Evolutionary conservation across 1,140 invertebrate species (phyloP).

Genomic region (Trissolcus basalis): DNA sequence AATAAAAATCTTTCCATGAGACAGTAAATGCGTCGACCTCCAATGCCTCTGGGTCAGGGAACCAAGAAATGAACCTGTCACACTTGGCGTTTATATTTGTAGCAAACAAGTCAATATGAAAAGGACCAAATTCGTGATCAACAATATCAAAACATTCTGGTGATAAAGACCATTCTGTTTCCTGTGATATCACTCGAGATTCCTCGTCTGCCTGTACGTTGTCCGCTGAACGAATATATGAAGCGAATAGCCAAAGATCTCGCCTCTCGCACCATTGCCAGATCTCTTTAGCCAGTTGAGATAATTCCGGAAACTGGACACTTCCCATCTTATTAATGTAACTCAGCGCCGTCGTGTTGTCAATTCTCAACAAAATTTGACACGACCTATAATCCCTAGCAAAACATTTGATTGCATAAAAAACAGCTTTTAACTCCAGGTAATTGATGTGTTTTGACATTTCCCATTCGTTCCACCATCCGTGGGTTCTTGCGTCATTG

Average conservation of each 20-base stretch:
- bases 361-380: background rate
- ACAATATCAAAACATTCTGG: background rate
- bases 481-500: background rate
- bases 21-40: background rate
- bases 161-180: slow-evolving; percentile 7
- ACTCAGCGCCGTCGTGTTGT: background rate
- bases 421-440: background rate
- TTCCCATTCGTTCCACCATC: background rate
- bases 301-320: slow-evolving; percentile 1
- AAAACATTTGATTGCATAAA: slow-evolving; percentile 4
- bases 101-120: slow-evolving; percentile 4
- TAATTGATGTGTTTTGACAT: background rate
- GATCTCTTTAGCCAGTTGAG: background rate
- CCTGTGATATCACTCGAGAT: background rate
- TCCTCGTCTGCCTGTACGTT: background rate
- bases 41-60: background rate
- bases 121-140: background rate
- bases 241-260: background rate
- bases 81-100: slow-evolving; percentile 5
- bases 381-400: background rate
- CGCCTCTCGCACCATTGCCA: slow-evolving; percentile 1
- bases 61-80: background rate
- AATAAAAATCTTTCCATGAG: slow-evolving; percentile 2
- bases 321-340: background rate
- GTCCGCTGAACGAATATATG: background rate